phyloP scores from a whole-genome alignment of 2,113 vertebrate genomes.

The Phyllopteryx taeniolatus region DNA sequence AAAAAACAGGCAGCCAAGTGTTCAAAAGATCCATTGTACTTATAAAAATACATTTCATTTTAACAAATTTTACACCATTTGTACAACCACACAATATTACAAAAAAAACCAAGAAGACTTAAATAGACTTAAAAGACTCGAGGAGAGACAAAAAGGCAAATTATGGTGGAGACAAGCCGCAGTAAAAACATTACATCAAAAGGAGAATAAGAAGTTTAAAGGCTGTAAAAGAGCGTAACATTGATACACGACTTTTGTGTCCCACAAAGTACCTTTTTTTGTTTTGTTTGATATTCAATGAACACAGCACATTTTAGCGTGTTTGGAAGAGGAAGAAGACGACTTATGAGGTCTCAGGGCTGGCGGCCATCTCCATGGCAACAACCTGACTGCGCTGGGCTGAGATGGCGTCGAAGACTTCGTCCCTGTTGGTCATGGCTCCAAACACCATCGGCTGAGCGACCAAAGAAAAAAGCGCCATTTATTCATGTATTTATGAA shows the following conservation, averaged over 20 bases:
- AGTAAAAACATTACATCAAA: background rate
- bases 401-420: conserved; percentile 91
- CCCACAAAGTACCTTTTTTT: background rate
- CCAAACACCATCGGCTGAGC: conserved; percentile 94
- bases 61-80: conserved; percentile 8
- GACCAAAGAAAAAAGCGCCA: background rate
- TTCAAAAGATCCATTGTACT: conserved; percentile 31
- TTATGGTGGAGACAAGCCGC: background rate
- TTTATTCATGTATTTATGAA: background rate
- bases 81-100: conserved; percentile 25
- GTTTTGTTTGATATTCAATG: no score
- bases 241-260: background rate
- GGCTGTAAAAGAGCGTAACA: background rate
- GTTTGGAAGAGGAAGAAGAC: background rate
- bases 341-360: conserved; percentile 75
- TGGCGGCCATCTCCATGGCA: conserved; percentile 53
- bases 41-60: conserved; percentile 24
- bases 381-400: conserved; percentile 82
- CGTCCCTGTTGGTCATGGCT: conserved; percentile 96
- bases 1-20: background rate
- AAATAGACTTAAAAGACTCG: background rate
- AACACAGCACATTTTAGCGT: no score
- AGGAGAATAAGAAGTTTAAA: background rate
- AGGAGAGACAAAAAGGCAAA: conserved; percentile 14
- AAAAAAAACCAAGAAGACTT: conserved; percentile 30